phyloP scores from a whole-genome alignment of 2,797 vertebrate genomes.

The Falco naumanni region DNA sequence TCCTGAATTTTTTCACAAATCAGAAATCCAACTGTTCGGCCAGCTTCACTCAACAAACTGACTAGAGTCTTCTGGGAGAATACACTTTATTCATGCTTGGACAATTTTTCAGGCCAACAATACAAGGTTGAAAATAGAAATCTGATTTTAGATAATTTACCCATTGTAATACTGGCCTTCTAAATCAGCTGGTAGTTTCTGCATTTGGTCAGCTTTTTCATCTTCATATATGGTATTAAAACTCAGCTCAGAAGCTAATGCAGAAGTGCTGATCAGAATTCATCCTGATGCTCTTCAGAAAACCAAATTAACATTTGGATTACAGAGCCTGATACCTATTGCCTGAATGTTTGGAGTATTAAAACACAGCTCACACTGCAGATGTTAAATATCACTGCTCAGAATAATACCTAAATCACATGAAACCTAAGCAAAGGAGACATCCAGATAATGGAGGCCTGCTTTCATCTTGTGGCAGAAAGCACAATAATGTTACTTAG shows the following conservation, averaged over 20 bases:
- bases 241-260: background rate
- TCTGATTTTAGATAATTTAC: background rate
- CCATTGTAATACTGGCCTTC: background rate
- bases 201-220: background rate
- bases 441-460: background rate
- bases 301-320: conserved; percentile 34
- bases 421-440: background rate
- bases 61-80: background rate
- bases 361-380: background rate
- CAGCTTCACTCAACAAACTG: background rate
- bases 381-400: background rate
- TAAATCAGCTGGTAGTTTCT: background rate
- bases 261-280: conserved; percentile 5
- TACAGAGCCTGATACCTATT: background rate
- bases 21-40: background rate
- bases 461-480: background rate
- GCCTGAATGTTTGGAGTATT: background rate
- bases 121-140: background rate
- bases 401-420: background rate
- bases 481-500: background rate
- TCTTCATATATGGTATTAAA: background rate
- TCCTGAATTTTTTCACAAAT: background rate
- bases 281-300: background rate
- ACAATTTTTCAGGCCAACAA: background rate
- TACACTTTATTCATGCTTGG: background rate